These are phyloP conservation scores for Xiphophorus couchianus DNA, from an alignment of 2,113 vertebrate species.

Conservation along the genomic window DNA sequence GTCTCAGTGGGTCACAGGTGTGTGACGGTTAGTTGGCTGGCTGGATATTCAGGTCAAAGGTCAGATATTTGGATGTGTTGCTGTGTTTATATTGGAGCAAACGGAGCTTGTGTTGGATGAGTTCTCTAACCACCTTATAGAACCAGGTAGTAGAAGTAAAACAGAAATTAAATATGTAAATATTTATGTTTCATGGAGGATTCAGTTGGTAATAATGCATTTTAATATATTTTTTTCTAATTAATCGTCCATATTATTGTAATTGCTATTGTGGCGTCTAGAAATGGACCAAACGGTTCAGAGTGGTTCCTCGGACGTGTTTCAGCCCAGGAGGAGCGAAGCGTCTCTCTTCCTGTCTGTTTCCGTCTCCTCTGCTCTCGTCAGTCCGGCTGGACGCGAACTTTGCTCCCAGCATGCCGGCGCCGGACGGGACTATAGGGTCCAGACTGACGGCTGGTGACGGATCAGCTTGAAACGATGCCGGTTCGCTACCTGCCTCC, in stretches of 20 bases:
- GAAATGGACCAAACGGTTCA: background rate
- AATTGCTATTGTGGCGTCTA: background rate
- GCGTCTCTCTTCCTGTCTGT: background rate
- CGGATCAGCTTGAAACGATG: constrained; percentile 19
- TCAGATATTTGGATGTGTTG: too few species aligned
- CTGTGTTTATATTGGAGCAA: too few species aligned
- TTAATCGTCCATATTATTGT: background rate
- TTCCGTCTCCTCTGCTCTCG: background rate
- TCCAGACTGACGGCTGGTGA: constrained; percentile 16
- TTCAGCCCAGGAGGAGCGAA: background rate
- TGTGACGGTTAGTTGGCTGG: too few species aligned
- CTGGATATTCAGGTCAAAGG: too few species aligned
- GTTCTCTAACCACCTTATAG: too few species aligned
- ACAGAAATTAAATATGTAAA: too few species aligned
- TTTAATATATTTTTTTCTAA: background rate
- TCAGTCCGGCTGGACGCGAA: constrained; percentile 20
- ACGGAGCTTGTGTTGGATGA: too few species aligned
- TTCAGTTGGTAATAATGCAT: too few species aligned
- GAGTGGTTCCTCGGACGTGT: background rate
- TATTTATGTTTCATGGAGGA: too few species aligned
- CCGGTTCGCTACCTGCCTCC: background rate
- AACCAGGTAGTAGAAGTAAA: too few species aligned
- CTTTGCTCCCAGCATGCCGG: constrained; percentile 32
- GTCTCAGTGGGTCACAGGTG: too few species aligned
- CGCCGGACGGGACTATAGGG: constrained; percentile 9